Evolutionary conservation across 2,888 invertebrate genomes (phyloP), one percentile per base, ranked within the genome.

Genomic region (Eupithecia pulchellata): DNA sequence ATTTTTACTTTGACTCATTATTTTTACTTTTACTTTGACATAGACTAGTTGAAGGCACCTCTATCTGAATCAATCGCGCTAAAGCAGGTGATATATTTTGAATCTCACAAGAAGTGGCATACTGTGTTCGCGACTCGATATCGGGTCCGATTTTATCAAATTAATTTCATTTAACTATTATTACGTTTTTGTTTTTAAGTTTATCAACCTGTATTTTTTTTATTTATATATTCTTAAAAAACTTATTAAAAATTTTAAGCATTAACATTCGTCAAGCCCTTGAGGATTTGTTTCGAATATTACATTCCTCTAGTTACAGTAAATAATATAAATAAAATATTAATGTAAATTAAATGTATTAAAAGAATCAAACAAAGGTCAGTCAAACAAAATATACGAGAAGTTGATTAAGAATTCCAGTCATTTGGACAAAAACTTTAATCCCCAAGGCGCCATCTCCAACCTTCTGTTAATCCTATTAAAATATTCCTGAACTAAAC

Each of bases 401-500:
- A 29, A 57, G 6, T 39, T 55, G 8, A 66, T 66, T 34, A 58
- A 29, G n/a, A 60, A 66, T 66, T 60, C 58, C 60, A 32, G 20
- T 11, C 30, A 60, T 42, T 42, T 66, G 6, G 20, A 68, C 62
- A 68, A 72, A 69, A 66, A 66, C 36, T 60, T 17, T 86, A 89
- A 89, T 86, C 88, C 81, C 63, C 29, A 74, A 84, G 89, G 89
- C 89, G 89, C 89, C 89, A 79, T 85, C 85, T 66, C 76, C 70
- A 79, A 80, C 80, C 83, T 66, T 64, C 72, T 71, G 68, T 77
- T 80, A 83, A 86, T 86, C 85, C 85, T 84, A 86, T 86, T 85
- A 86, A 75, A 65, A 70, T 58, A 71, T 71, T 76, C 71, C 71
- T 67, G 36, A 60, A 57, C 30, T 63, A 69, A 67, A 47, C 71